Percentiles rank a stretch among this genome's conserved stretches.
These are phyloP conservation scores for Xerus inauris DNA, from an alignment of 2,113 vertebrate species.

Conservation along the genomic window DNA sequence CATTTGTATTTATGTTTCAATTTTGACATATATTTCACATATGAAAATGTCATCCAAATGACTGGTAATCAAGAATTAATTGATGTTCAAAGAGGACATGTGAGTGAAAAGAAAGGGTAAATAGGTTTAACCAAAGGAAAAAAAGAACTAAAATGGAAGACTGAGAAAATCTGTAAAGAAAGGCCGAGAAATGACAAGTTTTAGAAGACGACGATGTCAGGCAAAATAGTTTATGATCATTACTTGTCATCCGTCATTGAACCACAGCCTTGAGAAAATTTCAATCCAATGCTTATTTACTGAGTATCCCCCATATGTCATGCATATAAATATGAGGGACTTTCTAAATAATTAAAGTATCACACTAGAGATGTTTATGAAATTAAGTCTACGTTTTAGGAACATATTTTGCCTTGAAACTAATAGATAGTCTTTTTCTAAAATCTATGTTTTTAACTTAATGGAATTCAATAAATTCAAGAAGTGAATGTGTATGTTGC, in stretches of 20 bases:
- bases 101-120: background rate
- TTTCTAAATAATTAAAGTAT: background rate
- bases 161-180: background rate
- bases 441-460: background rate
- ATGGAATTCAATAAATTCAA: background rate
- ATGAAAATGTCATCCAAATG: background rate
- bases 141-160: background rate
- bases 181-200: background rate
- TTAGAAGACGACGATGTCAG: background rate
- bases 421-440: background rate
- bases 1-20: background rate
- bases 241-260: background rate
- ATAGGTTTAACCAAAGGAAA: background rate
- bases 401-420: background rate
- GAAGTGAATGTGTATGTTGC: background rate
- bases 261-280: background rate
- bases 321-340: background rate
- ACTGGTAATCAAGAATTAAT: background rate
- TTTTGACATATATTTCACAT: background rate
- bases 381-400: background rate
- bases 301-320: background rate
- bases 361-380: background rate
- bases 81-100: background rate
- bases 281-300: background rate
- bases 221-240: background rate